phyloP scores from a whole-genome alignment of 2,113 vertebrate species.

The Etia nguti region DNA sequence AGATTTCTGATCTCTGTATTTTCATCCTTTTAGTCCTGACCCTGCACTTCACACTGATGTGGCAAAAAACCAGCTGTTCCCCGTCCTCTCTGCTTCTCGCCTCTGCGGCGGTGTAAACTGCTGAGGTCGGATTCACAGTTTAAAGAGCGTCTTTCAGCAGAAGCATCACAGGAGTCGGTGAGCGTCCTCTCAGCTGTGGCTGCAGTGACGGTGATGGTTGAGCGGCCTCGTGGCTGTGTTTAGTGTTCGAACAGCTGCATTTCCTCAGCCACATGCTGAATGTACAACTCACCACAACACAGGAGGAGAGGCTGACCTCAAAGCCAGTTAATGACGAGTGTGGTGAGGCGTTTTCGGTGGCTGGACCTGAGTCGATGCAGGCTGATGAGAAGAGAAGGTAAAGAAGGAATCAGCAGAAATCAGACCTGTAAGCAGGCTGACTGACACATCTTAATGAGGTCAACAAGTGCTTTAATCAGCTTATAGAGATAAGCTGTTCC shows the following conservation, averaged over 20 bases:
- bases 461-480: not conserved
- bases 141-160: not conserved
- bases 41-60: not conserved
- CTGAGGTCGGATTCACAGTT: not conserved
- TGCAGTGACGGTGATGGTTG: not conserved
- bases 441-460: not conserved
- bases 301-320: not conserved
- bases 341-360: not conserved
- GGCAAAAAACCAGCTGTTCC: not conserved
- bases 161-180: not conserved
- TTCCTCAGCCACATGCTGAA: fast-evolving
- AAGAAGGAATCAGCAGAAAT: not conserved
- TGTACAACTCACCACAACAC: not conserved
- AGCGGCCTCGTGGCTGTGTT: not conserved
- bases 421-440: not conserved
- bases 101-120: not conserved
- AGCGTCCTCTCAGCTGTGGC: not conserved
- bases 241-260: not conserved
- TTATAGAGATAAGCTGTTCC: not conserved
- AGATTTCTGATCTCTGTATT: not conserved
- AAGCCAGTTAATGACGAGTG: not conserved
- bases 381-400: not conserved
- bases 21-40: not conserved
- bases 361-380: not conserved
- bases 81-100: not conserved